Conservation (phyloP, 2,797 vertebrate species). For the Erethizon dorsatum region DNA sequence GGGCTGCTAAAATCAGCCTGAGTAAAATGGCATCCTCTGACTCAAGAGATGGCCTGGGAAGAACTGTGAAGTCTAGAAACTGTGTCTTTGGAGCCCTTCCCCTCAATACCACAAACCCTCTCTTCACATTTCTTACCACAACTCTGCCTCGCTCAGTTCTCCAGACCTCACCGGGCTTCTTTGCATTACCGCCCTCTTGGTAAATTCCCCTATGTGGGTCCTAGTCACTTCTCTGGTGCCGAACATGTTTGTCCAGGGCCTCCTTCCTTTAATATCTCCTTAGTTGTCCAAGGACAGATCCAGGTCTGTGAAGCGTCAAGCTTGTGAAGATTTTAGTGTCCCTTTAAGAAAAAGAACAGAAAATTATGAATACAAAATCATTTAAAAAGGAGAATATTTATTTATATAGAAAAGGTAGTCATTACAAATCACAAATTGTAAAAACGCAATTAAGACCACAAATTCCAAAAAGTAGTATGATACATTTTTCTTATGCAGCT, state of each 20-base stretch:
- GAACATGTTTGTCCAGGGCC: neutral
- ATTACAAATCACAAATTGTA: neutral
- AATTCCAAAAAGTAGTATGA: neutral
- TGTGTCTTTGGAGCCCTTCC: neutral
- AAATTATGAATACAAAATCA: neutral
- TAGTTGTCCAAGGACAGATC: neutral
- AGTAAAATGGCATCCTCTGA: neutral
- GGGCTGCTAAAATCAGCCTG: neutral
- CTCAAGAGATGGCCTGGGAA: neutral
- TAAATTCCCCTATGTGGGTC: neutral
- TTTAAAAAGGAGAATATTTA: neutral
- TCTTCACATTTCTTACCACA: neutral
- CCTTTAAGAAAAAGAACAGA: neutral
- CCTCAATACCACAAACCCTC: neutral
- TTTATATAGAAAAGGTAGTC: conserved; percentile 10
- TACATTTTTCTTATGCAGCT: neutral
- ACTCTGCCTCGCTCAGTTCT: neutral
- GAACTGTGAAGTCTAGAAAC: neutral
- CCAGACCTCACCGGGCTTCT: neutral
- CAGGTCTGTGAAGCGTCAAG: neutral
- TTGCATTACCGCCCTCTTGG: neutral
- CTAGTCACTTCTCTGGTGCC: neutral
- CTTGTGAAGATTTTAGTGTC: neutral
- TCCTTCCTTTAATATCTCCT: neutral
- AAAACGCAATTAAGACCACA: neutral